Evolutionary conservation across 2,888 invertebrate genomes (phyloP).

Genomic region (Cosmia trapezina): DNA sequence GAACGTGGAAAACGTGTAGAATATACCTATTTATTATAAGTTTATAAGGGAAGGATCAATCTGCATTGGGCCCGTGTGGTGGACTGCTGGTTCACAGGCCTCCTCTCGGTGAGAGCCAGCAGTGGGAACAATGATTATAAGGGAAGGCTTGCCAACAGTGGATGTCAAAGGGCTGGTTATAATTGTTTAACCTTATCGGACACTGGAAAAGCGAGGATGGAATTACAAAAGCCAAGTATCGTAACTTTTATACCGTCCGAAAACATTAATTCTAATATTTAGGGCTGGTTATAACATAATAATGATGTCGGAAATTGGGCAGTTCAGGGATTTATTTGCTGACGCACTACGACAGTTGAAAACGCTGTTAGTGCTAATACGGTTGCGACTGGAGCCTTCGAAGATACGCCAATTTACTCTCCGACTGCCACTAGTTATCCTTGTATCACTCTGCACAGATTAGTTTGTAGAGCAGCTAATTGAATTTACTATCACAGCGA

Average conservation of each 20-base stretch:
- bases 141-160: not conserved
- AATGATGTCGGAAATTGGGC: not conserved
- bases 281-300: too few relatives aligned
- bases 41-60: not conserved
- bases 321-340: not conserved
- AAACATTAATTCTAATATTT: too few relatives aligned
- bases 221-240: too few relatives aligned
- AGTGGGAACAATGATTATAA: too few relatives aligned
- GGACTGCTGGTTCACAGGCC: too few relatives aligned
- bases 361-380: not conserved
- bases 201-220: too few relatives aligned
- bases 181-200: too few relatives aligned
- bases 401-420: constrained; percentile 9
- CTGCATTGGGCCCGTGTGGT: too few relatives aligned
- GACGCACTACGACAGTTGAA: not conserved
- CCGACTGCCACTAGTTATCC: constrained; percentile 16
- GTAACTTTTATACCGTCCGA: too few relatives aligned
- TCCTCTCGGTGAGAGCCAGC: too few relatives aligned
- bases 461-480: constrained; percentile 42
- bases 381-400: constrained; percentile 13
- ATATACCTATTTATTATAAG: not conserved
- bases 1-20: not conserved
- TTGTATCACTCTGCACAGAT: constrained; percentile 31
- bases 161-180: too few relatives aligned
- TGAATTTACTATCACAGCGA: constrained; percentile 33